Evolutionary conservation across 1,140 invertebrate species (phyloP).

Genomic region (Rhyacophila brunnea): DNA sequence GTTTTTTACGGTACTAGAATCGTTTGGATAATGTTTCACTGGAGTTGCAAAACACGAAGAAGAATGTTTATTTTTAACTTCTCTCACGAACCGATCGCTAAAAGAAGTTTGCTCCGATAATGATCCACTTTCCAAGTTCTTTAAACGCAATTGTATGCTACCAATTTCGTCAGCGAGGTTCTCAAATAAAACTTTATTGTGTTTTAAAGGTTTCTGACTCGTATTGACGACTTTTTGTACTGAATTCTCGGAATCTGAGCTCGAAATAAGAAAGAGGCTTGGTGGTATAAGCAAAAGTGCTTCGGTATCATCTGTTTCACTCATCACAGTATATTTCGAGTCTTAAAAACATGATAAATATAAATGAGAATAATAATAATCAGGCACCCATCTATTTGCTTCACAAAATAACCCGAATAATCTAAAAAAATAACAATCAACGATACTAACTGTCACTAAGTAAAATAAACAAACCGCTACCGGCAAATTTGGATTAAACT

Average conservation of each 20-base stretch:
- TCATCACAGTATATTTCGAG: slow-evolving; percentile 58
- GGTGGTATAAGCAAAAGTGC: slow-evolving; percentile 74
- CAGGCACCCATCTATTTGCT: too few relatives aligned
- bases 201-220: neutral
- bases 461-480: too few relatives aligned
- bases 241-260: slow-evolving; percentile 56
- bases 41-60: too few relatives aligned
- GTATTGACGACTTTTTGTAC: slow-evolving; percentile 38
- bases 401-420: too few relatives aligned
- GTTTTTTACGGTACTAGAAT: too few relatives aligned
- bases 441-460: too few relatives aligned
- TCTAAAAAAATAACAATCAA: too few relatives aligned
- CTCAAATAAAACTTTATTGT: slow-evolving; percentile 47
- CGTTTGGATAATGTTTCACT: too few relatives aligned
- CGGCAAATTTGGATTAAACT: too few relatives aligned
- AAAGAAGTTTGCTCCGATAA: slow-evolving; percentile 9
- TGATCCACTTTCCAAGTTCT: slow-evolving; percentile 44
- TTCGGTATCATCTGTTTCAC: slow-evolving; percentile 81
- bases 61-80: too few relatives aligned
- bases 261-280: slow-evolving; percentile 63
- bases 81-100: too few relatives aligned
- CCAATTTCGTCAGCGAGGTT: slow-evolving; percentile 63
- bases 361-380: neutral
- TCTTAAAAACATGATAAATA: neutral
- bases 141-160: slow-evolving; percentile 59